Percentiles rank a stretch among this genome's conserved stretches.
phyloP scores from a whole-genome alignment of 2,888 invertebrate species.

The Ametastegia equiseti region DNA sequence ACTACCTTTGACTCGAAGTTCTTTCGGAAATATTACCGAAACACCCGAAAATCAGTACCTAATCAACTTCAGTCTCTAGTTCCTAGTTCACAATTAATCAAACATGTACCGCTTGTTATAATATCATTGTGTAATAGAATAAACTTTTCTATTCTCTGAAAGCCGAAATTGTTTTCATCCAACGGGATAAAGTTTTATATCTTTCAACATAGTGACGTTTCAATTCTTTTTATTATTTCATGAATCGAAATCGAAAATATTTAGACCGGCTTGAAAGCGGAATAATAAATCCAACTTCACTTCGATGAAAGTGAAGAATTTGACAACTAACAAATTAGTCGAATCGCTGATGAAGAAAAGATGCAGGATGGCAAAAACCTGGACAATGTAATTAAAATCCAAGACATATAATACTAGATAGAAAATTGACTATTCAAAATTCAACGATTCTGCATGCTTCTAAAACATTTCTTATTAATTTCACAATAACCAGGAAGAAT shows the following conservation, averaged over 20 bases:
- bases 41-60: not conserved
- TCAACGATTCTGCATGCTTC: not conserved
- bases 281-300: too few species aligned
- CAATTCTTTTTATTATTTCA: not conserved
- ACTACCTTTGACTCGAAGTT: slow-evolving; percentile 21
- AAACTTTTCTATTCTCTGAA: not conserved
- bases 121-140: not conserved
- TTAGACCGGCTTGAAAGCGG: too few species aligned
- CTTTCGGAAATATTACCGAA: too few species aligned
- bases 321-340: too few species aligned
- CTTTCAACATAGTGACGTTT: not conserved
- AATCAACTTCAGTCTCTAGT: not conserved
- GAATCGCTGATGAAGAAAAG: too few species aligned
- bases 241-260: too few species aligned
- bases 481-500: not conserved
- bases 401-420: too few species aligned
- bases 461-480: not conserved
- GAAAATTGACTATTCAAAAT: not conserved
- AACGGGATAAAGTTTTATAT: not conserved
- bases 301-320: too few species aligned
- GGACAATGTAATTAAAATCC: too few species aligned
- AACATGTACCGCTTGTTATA: not conserved
- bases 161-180: not conserved
- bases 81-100: not conserved
- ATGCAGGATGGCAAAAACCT: too few species aligned